A percentile compares a stretch with the other conserved stretches of the same genome.
Conservation (phyloP, 2,113 vertebrate species). For the Anoplopoma fimbria region DNA sequence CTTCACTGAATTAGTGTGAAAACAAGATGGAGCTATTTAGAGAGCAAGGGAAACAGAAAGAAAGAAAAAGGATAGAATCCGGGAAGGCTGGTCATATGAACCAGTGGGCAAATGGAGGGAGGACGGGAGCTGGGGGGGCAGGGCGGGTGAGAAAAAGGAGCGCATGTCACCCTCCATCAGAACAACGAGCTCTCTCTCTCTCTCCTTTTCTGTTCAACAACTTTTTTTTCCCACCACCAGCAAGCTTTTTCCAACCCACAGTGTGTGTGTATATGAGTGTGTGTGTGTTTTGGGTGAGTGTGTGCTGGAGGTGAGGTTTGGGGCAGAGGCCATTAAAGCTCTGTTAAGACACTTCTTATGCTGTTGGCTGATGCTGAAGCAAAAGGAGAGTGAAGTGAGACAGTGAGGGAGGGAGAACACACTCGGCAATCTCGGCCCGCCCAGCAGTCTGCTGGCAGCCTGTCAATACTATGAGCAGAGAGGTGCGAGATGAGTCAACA, state of each 20-base stretch:
- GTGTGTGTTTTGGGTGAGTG: slow-evolving; percentile 48
- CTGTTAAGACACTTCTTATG: slow-evolving; percentile 99
- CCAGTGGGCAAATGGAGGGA: slow-evolving; percentile 1
- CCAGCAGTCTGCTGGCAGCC: slow-evolving; percentile 87
- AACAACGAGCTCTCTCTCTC: slow-evolving; percentile 54
- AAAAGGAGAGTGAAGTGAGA: slow-evolving; percentile 71
- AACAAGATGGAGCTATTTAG: slow-evolving; percentile 9
- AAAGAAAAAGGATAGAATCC: slow-evolving; percentile 24
- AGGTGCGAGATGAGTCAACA: slow-evolving; percentile 98
- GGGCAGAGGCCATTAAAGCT: slow-evolving; percentile 96
- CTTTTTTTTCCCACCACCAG: slow-evolving; percentile 80
- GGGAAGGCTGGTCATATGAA: slow-evolving; percentile 34
- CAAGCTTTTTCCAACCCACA: slow-evolving; percentile 89
- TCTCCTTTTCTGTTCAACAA: slow-evolving; percentile 57
- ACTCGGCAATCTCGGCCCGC: slow-evolving; percentile 86
- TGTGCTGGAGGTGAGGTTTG: slow-evolving; percentile 82
- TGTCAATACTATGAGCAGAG: slow-evolving; percentile 97
- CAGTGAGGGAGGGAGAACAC: slow-evolving; percentile 63
- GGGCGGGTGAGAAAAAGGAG: slow-evolving; percentile 83
- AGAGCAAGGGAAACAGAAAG: background rate
- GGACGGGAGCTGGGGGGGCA: slow-evolving; percentile 34
- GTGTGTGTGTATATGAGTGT: slow-evolving; percentile 47
- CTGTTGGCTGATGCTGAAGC: slow-evolving; percentile 90
- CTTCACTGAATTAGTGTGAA: background rate
- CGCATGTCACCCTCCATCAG: slow-evolving; percentile 87